A percentile compares a stretch with the other conserved stretches of the same genome.
Evolutionary conservation across 2,888 invertebrate genomes (phyloP).

Genomic region (Timema cristinae): DNA sequence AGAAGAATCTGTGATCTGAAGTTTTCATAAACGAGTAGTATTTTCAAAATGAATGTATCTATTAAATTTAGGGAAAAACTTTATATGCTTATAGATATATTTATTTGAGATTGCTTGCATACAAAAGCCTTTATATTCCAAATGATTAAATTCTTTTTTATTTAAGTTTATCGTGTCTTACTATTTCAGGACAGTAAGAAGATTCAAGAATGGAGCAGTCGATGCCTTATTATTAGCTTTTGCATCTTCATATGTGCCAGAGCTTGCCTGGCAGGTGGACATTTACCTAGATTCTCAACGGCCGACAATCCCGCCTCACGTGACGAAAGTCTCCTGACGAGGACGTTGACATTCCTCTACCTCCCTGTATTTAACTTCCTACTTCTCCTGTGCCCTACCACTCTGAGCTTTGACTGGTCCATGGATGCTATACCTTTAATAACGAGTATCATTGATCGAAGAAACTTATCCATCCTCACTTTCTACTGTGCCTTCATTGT

Average conservation of each 20-base stretch:
- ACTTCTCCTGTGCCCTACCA: constrained; percentile 48
- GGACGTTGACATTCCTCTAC: constrained; percentile 47
- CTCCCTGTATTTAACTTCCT: constrained; percentile 48
- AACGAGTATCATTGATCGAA: constrained; percentile 40
- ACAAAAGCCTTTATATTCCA: too few relatives aligned
- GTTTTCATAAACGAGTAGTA: too few relatives aligned
- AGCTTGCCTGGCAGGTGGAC: constrained; percentile 40
- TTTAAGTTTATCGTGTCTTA: too few relatives aligned
- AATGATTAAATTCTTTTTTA: too few relatives aligned
- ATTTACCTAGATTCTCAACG: constrained; percentile 46
- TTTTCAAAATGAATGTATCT: too few relatives aligned
- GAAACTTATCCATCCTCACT: constrained; percentile 43
- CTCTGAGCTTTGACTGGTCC: constrained; percentile 57
- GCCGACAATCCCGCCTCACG: constrained; percentile 52
- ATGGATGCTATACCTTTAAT: constrained; percentile 53
- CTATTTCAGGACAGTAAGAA: too few relatives aligned
- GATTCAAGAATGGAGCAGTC: not conserved
- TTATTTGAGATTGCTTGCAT: too few relatives aligned
- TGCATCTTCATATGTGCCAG: constrained; percentile 48
- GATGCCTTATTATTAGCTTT: not conserved
- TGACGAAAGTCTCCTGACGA: constrained; percentile 43
- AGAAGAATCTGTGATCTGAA: too few relatives aligned
- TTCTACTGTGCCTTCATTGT: constrained; percentile 39
- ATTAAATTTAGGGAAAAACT: too few relatives aligned
- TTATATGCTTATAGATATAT: too few relatives aligned